Evolutionary conservation across 1,140 invertebrate species (phyloP).

Genomic region (Drosophila pectinifera): DNA sequence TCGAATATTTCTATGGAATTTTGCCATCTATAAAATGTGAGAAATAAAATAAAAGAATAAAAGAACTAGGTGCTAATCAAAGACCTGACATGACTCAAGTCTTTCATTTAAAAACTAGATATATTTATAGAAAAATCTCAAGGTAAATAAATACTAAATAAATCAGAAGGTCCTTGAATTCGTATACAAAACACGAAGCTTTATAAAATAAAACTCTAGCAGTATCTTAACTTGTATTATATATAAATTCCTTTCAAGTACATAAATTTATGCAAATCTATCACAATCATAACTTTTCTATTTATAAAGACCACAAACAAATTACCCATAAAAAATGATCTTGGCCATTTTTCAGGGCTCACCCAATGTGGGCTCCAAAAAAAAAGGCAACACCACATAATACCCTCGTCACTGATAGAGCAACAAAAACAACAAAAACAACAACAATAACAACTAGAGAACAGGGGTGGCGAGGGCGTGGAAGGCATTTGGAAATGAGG

Average conservation of each 20-base stretch:
- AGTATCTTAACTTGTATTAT: too few species aligned
- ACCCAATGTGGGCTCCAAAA: not conserved
- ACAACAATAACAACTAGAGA: not conserved
- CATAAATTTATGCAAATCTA: not conserved
- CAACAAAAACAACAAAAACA: too few species aligned
- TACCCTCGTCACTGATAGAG: slow-evolving; percentile 45
- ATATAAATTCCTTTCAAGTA: too few species aligned
- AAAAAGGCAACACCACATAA: slow-evolving; percentile 24
- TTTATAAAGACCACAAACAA: slow-evolving; percentile 1
- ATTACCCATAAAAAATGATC: slow-evolving; percentile 24
- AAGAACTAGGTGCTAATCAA: too few species aligned
- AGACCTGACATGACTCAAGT: too few species aligned
- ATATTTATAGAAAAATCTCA: not conserved
- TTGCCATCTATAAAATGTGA: not conserved
- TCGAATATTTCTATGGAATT: too few species aligned
- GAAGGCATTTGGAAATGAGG: not conserved
- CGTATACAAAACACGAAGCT: not conserved
- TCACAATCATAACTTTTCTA: slow-evolving; percentile 1
- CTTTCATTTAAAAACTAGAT: too few species aligned
- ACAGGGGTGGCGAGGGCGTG: not conserved
- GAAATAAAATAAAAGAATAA: not conserved
- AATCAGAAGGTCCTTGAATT: not conserved
- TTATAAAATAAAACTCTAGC: not conserved
- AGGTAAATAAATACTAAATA: not conserved
- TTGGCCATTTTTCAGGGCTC: slow-evolving; percentile 24